These are phyloP conservation scores for Dendropsophus ebraccatus DNA, from an alignment of 2,113 vertebrate genomes.

Conservation along the genomic window DNA sequence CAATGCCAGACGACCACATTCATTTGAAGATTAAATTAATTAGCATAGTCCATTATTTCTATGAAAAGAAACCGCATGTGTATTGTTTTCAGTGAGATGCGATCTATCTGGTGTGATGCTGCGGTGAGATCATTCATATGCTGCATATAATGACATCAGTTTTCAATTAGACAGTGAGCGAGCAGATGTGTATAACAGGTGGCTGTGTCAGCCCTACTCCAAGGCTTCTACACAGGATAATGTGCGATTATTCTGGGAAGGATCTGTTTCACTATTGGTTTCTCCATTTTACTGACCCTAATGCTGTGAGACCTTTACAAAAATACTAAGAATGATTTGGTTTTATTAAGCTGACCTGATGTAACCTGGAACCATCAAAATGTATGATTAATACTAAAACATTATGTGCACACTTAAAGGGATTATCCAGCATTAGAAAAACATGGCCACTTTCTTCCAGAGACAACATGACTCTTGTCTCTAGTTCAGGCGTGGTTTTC, in stretches of 20 bases:
- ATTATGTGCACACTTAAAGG: too few relatives aligned
- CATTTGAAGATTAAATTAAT: neutral
- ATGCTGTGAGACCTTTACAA: neutral
- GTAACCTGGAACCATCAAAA: too few relatives aligned
- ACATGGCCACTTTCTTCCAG: too few relatives aligned
- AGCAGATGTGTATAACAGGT: conserved; percentile 15
- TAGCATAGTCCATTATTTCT: neutral
- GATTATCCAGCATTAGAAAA: too few relatives aligned
- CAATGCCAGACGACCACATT: neutral
- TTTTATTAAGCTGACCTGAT: too few relatives aligned
- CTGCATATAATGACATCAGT: neutral
- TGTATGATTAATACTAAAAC: too few relatives aligned
- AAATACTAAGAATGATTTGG: neutral
- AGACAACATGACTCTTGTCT: too few relatives aligned
- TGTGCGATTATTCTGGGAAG: neutral
- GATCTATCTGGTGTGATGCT: neutral
- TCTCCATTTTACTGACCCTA: neutral
- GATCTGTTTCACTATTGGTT: neutral
- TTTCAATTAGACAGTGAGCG: neutral
- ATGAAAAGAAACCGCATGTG: neutral
- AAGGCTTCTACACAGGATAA: neutral
- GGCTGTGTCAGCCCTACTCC: neutral
- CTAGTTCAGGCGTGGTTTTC: too few relatives aligned
- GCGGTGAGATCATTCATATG: neutral
- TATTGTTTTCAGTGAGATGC: neutral